Conservation (phyloP, 2,113 vertebrate species). For the Microcebus lehilahytsara region DNA sequence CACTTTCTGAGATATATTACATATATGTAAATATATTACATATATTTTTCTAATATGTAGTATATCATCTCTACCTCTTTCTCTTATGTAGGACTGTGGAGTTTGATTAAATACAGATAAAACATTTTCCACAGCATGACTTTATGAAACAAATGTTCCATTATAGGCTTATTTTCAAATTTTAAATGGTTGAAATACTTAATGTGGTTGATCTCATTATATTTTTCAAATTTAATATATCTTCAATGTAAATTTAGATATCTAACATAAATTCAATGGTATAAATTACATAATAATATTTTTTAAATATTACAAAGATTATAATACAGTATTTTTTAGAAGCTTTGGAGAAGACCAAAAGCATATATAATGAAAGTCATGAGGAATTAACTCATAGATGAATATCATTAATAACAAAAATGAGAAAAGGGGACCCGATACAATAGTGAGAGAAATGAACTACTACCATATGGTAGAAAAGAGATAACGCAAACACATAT, state of each 20-base stretch:
- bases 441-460: not conserved
- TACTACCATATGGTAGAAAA: not conserved
- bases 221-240: slow-evolving; percentile 1
- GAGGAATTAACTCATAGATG: slow-evolving; percentile 1
- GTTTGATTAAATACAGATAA: slow-evolving; percentile 57
- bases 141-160: slow-evolving; percentile 37
- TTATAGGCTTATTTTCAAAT: slow-evolving; percentile 31
- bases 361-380: not conserved
- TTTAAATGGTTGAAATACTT: slow-evolving; percentile 33
- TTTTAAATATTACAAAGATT: not conserved
- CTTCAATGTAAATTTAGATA: slow-evolving; percentile 36
- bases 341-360: not conserved
- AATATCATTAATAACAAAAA: not conserved
- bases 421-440: not conserved
- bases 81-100: not conserved
- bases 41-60: not conserved
- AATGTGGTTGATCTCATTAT: not conserved
- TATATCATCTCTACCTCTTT: slow-evolving; percentile 23
- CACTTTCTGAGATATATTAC: not conserved
- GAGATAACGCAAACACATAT: not conserved
- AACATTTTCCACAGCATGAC: slow-evolving; percentile 27
- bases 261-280: slow-evolving; percentile 1
- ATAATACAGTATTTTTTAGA: slow-evolving; percentile 32
- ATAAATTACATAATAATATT: not conserved
- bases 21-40: too few relatives aligned